phyloP scores from a whole-genome alignment of 2,113 vertebrate species.

The Muscicapa adusta region DNA sequence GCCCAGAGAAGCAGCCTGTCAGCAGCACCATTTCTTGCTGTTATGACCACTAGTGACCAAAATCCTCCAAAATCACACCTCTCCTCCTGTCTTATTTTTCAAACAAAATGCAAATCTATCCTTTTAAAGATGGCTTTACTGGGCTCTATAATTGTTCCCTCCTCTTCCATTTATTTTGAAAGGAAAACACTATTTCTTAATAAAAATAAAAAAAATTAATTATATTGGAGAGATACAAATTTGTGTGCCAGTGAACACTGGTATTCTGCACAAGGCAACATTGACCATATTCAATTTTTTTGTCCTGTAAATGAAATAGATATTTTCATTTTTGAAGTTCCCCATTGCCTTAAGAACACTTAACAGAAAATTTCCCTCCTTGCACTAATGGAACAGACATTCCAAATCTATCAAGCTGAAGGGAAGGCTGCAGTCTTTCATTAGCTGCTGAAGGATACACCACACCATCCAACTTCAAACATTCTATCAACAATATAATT shows the following conservation, averaged over 20 bases:
- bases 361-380: neutral
- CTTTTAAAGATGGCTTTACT: neutral
- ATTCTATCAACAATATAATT: neutral
- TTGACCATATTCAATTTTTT: neutral
- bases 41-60: neutral
- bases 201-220: neutral
- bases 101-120: neutral
- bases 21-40: neutral
- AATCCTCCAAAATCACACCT: neutral
- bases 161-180: neutral
- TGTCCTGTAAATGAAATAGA: neutral
- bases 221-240: neutral
- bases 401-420: neutral
- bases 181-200: neutral
- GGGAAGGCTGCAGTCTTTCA: neutral
- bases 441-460: neutral
- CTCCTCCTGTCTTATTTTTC: neutral
- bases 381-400: neutral
- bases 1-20: neutral
- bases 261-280: neutral
- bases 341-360: neutral
- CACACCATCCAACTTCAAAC: neutral
- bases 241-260: neutral
- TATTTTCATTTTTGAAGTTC: neutral
- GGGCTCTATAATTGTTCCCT: neutral